These are phyloP conservation scores for Babylonia areolata DNA, from an alignment of 1,140 invertebrate genomes.

Conservation along the genomic window DNA sequence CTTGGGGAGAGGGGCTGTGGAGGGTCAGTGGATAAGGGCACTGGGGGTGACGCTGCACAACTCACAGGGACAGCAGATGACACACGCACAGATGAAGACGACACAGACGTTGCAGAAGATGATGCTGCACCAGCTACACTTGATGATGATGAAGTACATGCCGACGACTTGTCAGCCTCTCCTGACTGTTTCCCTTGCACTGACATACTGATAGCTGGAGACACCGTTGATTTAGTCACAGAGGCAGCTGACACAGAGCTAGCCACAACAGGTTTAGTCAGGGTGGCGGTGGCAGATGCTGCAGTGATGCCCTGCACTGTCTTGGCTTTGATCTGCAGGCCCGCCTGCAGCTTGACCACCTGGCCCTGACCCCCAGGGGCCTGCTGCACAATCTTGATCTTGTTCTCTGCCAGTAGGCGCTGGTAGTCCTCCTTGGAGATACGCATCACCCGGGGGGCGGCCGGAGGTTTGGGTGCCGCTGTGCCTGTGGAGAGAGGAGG, in stretches of 20 bases:
- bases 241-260: neutral
- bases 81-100: neutral
- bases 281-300: neutral
- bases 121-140: neutral
- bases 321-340: constrained; percentile 36
- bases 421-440: constrained; percentile 48
- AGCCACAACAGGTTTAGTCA: neutral
- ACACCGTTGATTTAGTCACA: neutral
- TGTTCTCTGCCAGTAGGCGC: constrained; percentile 47
- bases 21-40: no score
- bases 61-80: neutral
- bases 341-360: constrained; percentile 43
- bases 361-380: constrained; percentile 36
- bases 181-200: neutral
- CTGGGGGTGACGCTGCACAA: no score
- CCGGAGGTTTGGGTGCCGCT: neutral
- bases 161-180: no score
- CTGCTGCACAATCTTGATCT: constrained; percentile 41
- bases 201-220: neutral
- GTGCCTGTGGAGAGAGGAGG: neutral
- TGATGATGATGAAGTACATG: neutral
- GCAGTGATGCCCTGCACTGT: neutral
- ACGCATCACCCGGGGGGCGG: constrained; percentile 38
- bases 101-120: no score
- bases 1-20: no score